Base-by-base conservation (phyloP, 2,888 invertebrate genomes). In the Ramazzottius varieornatus region DNA sequence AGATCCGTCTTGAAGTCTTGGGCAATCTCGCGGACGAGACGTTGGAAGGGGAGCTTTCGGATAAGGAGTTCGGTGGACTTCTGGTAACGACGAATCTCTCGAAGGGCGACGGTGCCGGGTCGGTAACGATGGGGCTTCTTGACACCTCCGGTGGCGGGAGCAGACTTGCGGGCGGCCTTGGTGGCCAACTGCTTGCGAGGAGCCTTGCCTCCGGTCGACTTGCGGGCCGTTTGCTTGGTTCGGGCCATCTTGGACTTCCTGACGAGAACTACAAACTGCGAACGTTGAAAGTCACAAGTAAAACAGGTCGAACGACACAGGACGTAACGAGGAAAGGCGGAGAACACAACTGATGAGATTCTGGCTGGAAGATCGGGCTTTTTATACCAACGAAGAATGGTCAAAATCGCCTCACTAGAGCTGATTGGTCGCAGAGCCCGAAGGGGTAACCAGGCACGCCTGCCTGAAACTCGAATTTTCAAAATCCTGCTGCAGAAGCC, bases 221-320 rank as follows among this genome's bases (percentile, higher is more conserved):
- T 92, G 83, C 91, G 88, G 66, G 91, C 92, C 66, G 92, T 92
- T 78, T 92, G 92, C 84, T 92, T 92, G 33, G 92, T 92, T 86
- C 92, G 90, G 70, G 91, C 92, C 92, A 92, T 92, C 63, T 63
- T 20, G 63, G 54, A 16, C 8, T 29, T 8, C 13, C 20, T 13
- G 20, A 40, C 8, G 40, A 20, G 20, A 40, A 13, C 8, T 20
- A 20, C 40, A 20, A 40, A 8, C 8, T 20, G 40, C 8, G 13
- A n/a, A n/a, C n/a, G n/a, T n/a, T n/a, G n/a, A n/a, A n/a, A n/a
- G n/a, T n/a, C n/a, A n/a, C n/a, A n/a, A n/a, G n/a, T n/a, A n/a
- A n/a, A n/a, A n/a, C n/a, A n/a, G n/a, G n/a, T n/a, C n/a, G n/a
- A n/a, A n/a, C n/a, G n/a, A n/a, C n/a, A n/a, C n/a, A n/a, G n/a